These are phyloP conservation scores for Panulirus ornatus DNA, from an alignment of 1,140 invertebrate genomes.

Conservation along the genomic window DNA sequence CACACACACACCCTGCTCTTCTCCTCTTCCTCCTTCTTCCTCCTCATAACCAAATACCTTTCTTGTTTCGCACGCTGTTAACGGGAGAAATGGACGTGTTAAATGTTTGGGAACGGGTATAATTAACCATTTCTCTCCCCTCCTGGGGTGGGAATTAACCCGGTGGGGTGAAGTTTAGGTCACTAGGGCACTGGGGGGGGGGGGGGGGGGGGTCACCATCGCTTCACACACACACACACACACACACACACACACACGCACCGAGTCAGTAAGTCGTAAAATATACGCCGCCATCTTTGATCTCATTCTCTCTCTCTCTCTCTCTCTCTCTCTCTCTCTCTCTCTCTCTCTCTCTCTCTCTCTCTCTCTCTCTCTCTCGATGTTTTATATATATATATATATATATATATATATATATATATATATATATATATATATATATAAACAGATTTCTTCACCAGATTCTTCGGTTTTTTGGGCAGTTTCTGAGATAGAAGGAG, in stretches of 20 bases:
- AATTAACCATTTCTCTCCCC: too few species aligned
- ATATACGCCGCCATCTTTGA: not conserved
- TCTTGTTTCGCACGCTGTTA: too few species aligned
- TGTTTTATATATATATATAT: not conserved
- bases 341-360: not conserved
- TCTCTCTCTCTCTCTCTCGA: too few species aligned
- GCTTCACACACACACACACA: too few species aligned
- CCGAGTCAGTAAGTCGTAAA: not conserved
- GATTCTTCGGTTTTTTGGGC: not conserved
- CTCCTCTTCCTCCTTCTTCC: too few species aligned
- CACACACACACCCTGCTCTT: too few species aligned
- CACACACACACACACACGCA: too few species aligned
- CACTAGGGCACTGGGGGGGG: not conserved
- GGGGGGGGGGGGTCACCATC: not conserved
- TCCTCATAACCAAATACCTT: too few species aligned
- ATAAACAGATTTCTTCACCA: not conserved
- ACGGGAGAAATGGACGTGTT: too few species aligned
- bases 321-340: not conserved
- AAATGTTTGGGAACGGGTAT: too few species aligned
- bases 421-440: constrained; percentile 23
- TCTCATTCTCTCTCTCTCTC: not conserved
- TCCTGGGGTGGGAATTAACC: not conserved
- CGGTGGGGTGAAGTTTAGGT: not conserved
- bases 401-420: constrained; percentile 1
- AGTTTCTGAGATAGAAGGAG: not conserved